Evolutionary conservation across 2,888 invertebrate species (phyloP), one percentile per base, ranked within the genome.

Genomic region (Lepidochitona cinerea): DNA sequence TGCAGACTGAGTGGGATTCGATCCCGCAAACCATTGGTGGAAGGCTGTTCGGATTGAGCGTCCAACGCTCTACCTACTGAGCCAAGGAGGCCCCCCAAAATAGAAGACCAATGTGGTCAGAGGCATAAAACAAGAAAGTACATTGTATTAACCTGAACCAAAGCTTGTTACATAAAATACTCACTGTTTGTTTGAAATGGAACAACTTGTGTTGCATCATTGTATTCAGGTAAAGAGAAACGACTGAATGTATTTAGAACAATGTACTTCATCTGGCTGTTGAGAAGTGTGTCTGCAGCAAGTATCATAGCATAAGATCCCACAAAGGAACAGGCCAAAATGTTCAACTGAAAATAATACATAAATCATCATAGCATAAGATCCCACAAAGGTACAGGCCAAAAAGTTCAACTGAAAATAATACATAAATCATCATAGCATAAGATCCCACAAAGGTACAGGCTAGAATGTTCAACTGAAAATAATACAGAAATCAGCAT

Each of bases 401-500:
- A 94, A 79, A n/a, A 94, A 93, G 85, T 93, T 93, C 0, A 93
- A 92, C 77, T 91, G 84, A 26, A 85, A 83, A 49, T 18, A 41
- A 41, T 41, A 41, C 41, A 41, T 12, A 12, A 9, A 9, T 41
- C 9, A 12, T 41, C 9, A 41, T 12, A 18, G 93, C 92, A 87
- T 93, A 95, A 12, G 94, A 92, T 66, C 95, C 95, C 37, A 95
- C 88, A n/a, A 94, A 85, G 2, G 93, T 92, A 81, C 94, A 93
- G 71, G 93, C 93, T 1, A 94, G 79, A n/a, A 94, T 93, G 85
- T 93, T 93, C 0, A 93, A 92, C 77, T 91, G 84, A 26, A 85
- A 83, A 49, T 18, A 41, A 41, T 41, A 41, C 41, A 41, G 18
- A 12, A 9, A 9, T 41, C 9, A 12, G 9, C 9, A 41, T 12